Base-by-base conservation (phyloP, 2,113 vertebrate species). In the Ochotona princeps region DNA sequence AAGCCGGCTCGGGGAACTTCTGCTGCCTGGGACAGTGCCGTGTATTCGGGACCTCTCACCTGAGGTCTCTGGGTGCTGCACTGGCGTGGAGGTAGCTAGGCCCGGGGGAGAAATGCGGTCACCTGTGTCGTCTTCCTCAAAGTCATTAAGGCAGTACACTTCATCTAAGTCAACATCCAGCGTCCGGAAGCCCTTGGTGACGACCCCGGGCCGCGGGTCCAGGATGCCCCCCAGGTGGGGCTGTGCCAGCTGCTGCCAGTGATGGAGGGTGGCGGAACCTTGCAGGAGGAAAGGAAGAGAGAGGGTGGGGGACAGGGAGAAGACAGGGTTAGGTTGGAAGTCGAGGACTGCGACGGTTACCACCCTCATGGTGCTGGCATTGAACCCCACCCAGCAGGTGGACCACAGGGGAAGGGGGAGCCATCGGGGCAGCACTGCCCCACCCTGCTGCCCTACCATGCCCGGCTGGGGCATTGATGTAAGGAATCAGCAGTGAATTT, bases 161-260 rank as follows among this genome's bases (percentile, higher is more conserved):
- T 99, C 99, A 1, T 99, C 99, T 94, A 98, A 94, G 95, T 99
- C 99, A 35, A 99, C 97, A 28, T 98, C 98, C 92, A 99, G 98
- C 1, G 98, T 99, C 93, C 99, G 98, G 97, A 99, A 99, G 98
- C 99, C 99, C 97, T 99, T 99, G 26, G 99, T 99, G 97, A 99
- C 99, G 97, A 99, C 99, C 17, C 99, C 99, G 0, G 99, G 99
- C 95, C 99, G 98, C 0, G 99, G 97, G 95, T 99, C 99, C 97
- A 99, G 98, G 96, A 99, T 98, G 63, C 99, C 99, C 0, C 99
- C 99, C 44, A 99, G 98, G 97, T 99, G 99, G 95, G 99, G 99
- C 96, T 99, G 99, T 91, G 99, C 99, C 97, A 99, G 92, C 98
- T 99, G 99, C 97, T 99, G 99, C 99, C 99, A 99, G 21, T 99